Conservation (phyloP, 2,797 vertebrate genomes). For the Hylomyscus alleni region DNA sequence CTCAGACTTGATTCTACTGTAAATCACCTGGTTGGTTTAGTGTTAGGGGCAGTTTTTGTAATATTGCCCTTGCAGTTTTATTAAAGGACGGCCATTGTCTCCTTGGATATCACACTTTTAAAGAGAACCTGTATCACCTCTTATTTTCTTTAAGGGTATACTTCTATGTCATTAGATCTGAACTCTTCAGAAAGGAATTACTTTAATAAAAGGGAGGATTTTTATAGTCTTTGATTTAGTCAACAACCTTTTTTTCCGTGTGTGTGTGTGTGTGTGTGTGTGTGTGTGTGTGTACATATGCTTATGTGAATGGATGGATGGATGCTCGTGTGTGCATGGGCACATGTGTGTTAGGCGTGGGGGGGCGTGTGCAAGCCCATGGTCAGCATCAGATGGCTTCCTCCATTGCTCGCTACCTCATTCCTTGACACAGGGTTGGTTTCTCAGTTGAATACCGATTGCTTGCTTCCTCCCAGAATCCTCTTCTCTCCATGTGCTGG, state of each 20-base stretch:
- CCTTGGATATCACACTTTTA: slow-evolving; percentile 19
- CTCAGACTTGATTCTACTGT: background rate
- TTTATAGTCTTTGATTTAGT: background rate
- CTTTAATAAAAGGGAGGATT: slow-evolving; percentile 12
- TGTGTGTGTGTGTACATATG: background rate
- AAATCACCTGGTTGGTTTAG: slow-evolving; percentile 37
- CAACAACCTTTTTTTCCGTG: background rate
- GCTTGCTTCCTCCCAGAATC: background rate
- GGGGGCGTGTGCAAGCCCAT: background rate
- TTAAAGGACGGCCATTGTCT: slow-evolving; percentile 39
- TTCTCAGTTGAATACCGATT: background rate
- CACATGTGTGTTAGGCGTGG: background rate
- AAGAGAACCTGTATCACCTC: background rate
- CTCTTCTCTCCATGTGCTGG: background rate
- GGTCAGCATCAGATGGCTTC: background rate
- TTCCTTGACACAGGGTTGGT: background rate
- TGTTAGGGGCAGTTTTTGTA: slow-evolving; percentile 3
- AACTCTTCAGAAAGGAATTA: slow-evolving; percentile 17
- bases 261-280: background rate
- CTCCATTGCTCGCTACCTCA: background rate
- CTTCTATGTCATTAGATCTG: slow-evolving; percentile 1
- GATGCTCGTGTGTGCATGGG: background rate
- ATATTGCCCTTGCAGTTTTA: slow-evolving; percentile 37
- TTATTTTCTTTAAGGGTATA: background rate
- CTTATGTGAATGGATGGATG: background rate